phyloP scores from a whole-genome alignment of 2,888 invertebrate species.

The Philereme vetulata region DNA sequence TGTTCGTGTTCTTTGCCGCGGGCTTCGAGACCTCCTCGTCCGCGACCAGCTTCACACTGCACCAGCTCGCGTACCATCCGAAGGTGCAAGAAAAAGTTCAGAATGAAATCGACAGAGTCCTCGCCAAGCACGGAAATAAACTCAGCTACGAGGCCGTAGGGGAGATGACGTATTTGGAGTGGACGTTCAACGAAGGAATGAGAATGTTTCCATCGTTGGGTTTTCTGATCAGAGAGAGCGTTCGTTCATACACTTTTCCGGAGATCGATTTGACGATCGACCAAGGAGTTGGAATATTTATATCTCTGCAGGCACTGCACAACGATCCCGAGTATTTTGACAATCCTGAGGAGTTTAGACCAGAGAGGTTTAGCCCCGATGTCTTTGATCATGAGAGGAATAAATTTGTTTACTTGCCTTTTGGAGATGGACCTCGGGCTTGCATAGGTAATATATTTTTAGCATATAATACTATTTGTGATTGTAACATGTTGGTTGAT shows the following conservation, averaged over 20 bases:
- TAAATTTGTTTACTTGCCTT: constrained; percentile 53
- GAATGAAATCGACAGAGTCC: constrained; percentile 50
- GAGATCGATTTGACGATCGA: constrained; percentile 52
- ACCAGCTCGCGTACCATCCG: constrained; percentile 55
- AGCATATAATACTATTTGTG: background rate
- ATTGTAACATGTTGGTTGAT: too few species aligned
- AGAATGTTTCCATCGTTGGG: constrained; percentile 61
- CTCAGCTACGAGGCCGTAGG: constrained; percentile 56
- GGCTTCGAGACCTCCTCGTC: constrained; percentile 60
- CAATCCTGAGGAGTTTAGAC: constrained; percentile 53
- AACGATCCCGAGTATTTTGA: constrained; percentile 57
- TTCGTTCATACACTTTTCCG: constrained; percentile 49
- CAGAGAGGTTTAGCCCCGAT: constrained; percentile 53
- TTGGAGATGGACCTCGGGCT: constrained; percentile 56
- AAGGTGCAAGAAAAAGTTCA: constrained; percentile 53
- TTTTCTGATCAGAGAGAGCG: constrained; percentile 48
- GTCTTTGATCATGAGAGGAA: constrained; percentile 31
- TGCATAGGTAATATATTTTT: constrained; percentile 54
- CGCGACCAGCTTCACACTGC: constrained; percentile 56
- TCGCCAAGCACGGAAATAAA: constrained; percentile 45
- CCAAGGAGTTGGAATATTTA: constrained; percentile 47
- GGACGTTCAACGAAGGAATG: constrained; percentile 56
- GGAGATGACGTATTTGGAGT: constrained; percentile 56
- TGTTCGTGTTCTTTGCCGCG: constrained; percentile 33
- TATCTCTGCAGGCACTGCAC: constrained; percentile 56